Conservation (phyloP, 2,113 vertebrate species). For the Sinosuthora webbiana region DNA sequence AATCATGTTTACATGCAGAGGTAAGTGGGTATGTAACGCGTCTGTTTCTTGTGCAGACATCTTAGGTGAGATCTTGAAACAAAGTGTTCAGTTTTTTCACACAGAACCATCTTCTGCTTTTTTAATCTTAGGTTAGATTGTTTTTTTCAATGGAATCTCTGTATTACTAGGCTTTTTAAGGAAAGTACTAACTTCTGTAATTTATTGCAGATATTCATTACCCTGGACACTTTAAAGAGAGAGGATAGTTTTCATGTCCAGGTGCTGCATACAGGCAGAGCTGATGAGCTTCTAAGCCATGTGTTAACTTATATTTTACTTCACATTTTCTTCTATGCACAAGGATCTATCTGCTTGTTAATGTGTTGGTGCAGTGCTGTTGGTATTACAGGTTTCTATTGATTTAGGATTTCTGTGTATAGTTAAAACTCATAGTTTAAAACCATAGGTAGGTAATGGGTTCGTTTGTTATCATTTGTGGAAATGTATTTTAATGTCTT, state of each 20-base stretch:
- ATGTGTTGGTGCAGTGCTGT: not conserved
- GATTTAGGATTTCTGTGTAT: not conserved
- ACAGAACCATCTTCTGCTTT: not conserved
- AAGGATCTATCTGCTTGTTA: not conserved
- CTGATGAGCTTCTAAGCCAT: not conserved
- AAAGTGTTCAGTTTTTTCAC: not conserved
- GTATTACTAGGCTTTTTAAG: not conserved
- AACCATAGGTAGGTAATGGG: not conserved
- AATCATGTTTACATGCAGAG: not conserved
- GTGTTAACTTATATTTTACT: not conserved
- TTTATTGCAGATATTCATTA: not conserved
- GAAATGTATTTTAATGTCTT: not conserved
- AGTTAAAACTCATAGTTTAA: not conserved
- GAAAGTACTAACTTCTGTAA: not conserved
- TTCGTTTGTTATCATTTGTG: not conserved
- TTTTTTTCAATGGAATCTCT: not conserved
- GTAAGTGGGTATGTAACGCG: not conserved
- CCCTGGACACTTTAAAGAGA: not conserved
- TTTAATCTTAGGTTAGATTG: not conserved
- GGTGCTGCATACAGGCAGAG: not conserved
- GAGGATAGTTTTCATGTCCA: not conserved
- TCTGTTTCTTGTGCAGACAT: not conserved
- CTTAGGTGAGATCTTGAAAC: not conserved
- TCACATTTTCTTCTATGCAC: not conserved
- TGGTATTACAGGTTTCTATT: not conserved